Evolutionary conservation across 2,797 vertebrate genomes (phyloP).

Genomic region (Takifugu ocellatus): DNA sequence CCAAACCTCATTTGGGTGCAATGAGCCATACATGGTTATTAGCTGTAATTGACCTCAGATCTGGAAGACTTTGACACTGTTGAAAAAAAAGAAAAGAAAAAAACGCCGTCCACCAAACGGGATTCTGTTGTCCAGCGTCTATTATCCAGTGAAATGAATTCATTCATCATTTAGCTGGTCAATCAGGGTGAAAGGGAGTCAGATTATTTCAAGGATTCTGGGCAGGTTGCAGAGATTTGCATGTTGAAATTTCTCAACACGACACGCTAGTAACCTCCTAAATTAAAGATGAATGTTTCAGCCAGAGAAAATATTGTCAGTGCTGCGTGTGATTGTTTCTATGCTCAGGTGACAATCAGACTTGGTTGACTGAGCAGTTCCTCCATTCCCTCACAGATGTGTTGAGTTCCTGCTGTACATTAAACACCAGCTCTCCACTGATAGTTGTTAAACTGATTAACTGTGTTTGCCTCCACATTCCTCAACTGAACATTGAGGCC

Average conservation of each 20-base stretch:
- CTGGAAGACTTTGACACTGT: constrained; percentile 21
- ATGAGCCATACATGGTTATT: constrained; percentile 57
- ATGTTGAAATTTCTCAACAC: constrained; percentile 2
- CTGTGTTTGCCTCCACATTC: no score
- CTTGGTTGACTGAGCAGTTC: constrained; percentile 11
- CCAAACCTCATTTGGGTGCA: constrained; percentile 59
- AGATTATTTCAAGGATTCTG: constrained; percentile 35
- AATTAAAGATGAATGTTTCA: constrained; percentile 7
- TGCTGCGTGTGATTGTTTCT: constrained; percentile 19
- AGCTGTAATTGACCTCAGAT: constrained; percentile 59
- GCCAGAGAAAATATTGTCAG: constrained; percentile 6
- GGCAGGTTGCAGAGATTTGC: neutral
- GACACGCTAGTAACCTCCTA: neutral
- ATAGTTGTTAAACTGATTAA: no score
- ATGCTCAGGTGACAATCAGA: constrained; percentile 17
- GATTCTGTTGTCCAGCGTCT: constrained; percentile 53
- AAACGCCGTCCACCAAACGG: constrained; percentile 50
- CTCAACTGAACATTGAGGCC: no score
- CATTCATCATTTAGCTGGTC: constrained; percentile 64
- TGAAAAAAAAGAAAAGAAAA: constrained; percentile 2
- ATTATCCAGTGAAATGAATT: constrained; percentile 57
- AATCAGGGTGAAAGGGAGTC: constrained; percentile 12
- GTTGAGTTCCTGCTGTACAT: no score
- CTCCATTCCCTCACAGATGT: no score
- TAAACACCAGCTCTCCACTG: no score